Conservation (phyloP, 2,113 vertebrate species). For the Capreolus pygargus region DNA sequence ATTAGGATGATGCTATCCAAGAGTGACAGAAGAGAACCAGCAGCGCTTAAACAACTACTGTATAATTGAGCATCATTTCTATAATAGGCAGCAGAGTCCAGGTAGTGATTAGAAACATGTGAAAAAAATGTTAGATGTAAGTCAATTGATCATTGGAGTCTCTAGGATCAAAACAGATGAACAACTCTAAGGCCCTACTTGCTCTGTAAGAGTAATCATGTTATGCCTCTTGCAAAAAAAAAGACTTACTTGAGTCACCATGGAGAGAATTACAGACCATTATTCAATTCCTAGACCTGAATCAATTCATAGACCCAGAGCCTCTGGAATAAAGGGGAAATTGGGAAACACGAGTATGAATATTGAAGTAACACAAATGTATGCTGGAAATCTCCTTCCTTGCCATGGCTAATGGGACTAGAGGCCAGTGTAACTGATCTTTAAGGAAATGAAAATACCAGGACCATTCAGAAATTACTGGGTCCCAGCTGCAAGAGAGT, state of each 20-base stretch:
- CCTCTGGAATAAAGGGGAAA: not conserved
- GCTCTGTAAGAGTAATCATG: not conserved
- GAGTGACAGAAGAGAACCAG: not conserved
- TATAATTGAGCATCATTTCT: not conserved
- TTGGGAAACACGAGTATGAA: not conserved
- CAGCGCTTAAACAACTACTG: not conserved
- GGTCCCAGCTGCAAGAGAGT: not conserved
- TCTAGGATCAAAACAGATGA: not conserved
- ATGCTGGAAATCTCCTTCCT: not conserved
- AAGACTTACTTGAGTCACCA: not conserved
- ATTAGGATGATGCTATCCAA: not conserved
- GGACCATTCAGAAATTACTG: not conserved
- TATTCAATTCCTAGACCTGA: not conserved
- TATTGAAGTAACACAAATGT: not conserved
- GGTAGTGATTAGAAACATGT: not conserved
- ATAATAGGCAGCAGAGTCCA: not conserved
- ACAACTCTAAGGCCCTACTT: not conserved
- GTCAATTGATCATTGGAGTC: not conserved
- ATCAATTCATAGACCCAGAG: not conserved
- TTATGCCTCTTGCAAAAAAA: not conserved
- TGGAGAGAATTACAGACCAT: not conserved
- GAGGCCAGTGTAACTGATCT: not conserved
- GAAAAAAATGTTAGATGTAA: not conserved
- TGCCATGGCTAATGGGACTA: not conserved
- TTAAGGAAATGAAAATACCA: not conserved